phyloP scores from a whole-genome alignment of 2,888 invertebrate species.

The Gnatocerus cornutus region DNA sequence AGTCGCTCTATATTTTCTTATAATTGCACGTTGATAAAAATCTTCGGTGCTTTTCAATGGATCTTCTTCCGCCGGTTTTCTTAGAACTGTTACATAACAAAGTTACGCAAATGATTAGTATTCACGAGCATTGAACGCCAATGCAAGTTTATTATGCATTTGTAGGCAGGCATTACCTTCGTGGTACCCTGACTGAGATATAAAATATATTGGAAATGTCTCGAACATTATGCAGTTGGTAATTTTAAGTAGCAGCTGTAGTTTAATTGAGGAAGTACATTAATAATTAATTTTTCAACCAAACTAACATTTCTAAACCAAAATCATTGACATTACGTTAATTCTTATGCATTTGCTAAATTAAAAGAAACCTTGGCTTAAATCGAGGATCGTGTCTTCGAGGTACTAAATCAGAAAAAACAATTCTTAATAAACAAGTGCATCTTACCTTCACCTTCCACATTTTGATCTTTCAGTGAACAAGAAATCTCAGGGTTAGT shows the following conservation, averaged over 20 bases:
- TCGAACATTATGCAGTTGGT: background rate
- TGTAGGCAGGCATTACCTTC: constrained; percentile 43
- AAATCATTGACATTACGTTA: constrained; percentile 4
- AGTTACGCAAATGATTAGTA: constrained; percentile 47
- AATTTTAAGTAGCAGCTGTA: constrained; percentile 3
- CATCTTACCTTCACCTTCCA: constrained; percentile 32
- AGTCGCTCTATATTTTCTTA: background rate
- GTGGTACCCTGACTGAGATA: constrained; percentile 7
- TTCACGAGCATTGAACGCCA: constrained; percentile 40
- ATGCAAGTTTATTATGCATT: constrained; percentile 49
- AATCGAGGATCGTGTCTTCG: background rate
- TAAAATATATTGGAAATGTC: constrained; percentile 18
- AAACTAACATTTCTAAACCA: background rate
- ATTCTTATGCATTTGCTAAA: background rate
- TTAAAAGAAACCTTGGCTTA: constrained; percentile 7
- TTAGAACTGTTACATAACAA: constrained; percentile 44
- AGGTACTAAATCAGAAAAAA: too few species aligned
- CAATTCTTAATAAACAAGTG: background rate
- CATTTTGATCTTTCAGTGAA: constrained; percentile 20
- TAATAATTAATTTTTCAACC: background rate
- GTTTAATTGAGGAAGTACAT: background rate
- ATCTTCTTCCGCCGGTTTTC: constrained; percentile 48
- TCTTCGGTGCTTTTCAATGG: constrained; percentile 11
- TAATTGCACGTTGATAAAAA: constrained; percentile 7
- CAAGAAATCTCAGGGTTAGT: constrained; percentile 27